Percentiles rank a stretch among this genome's conserved stretches.
phyloP scores from a whole-genome alignment of 2,113 vertebrate genomes.

The Tenebrosternarchus preto region DNA sequence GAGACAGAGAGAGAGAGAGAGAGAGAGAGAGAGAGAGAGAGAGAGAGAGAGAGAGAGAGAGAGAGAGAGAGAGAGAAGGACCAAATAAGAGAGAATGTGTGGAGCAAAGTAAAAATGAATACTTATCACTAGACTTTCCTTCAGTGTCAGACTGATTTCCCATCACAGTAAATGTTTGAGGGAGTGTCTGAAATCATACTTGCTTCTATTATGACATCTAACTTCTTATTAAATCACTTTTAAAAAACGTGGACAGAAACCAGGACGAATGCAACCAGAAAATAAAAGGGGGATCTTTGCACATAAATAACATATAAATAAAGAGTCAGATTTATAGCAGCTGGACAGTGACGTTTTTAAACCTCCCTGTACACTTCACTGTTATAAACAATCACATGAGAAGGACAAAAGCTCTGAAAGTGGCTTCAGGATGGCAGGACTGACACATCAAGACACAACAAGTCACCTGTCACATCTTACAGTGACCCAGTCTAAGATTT shows the following conservation, averaged over 20 bases:
- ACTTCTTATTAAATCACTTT: neutral
- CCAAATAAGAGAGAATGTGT: neutral
- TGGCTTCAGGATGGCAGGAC: too few species aligned
- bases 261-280: neutral
- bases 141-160: neutral
- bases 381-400: too few species aligned
- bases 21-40: too few species aligned
- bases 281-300: neutral
- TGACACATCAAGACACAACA: neutral
- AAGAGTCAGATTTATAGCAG: too few species aligned
- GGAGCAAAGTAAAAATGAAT: neutral
- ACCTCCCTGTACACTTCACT: too few species aligned
- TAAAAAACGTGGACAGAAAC: neutral
- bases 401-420: too few species aligned
- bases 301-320: neutral
- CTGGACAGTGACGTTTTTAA: too few species aligned
- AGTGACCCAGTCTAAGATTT: conserved; percentile 24
- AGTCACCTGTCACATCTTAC: neutral
- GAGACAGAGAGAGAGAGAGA: too few species aligned
- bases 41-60: too few species aligned
- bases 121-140: neutral
- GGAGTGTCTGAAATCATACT: neutral
- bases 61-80: neutral
- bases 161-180: neutral
- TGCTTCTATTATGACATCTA: too few species aligned